Evolutionary conservation across 2,113 vertebrate genomes (phyloP).

Genomic region (Talpa occidentalis): DNA sequence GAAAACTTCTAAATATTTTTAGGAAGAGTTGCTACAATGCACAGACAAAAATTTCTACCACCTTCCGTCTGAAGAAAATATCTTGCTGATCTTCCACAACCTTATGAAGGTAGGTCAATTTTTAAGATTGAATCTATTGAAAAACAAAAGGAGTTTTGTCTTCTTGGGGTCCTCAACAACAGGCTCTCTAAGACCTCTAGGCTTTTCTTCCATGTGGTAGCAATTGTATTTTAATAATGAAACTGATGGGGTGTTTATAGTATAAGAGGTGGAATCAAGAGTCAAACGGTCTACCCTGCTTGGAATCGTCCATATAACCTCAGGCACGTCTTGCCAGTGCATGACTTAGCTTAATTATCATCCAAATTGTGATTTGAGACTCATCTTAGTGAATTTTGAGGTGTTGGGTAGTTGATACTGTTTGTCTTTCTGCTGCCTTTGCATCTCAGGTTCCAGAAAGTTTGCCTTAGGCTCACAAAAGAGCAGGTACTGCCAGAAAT

Average conservation of each 20-base stretch:
- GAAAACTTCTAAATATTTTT: neutral
- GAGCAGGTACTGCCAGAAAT: neutral
- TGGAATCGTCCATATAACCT: neutral
- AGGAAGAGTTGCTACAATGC: neutral
- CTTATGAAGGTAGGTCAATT: neutral
- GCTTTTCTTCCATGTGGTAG: slow-evolving; percentile 59
- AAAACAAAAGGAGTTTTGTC: neutral
- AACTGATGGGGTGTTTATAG: slow-evolving; percentile 55
- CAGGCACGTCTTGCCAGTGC: neutral
- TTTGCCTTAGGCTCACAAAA: neutral
- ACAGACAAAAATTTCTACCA: neutral
- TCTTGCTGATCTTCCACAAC: neutral
- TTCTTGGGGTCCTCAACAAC: neutral
- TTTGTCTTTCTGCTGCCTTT: neutral
- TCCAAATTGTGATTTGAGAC: neutral
- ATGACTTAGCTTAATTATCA: neutral
- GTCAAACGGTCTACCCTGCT: neutral
- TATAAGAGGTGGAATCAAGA: neutral
- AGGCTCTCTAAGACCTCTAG: neutral
- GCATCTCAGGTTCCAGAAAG: neutral
- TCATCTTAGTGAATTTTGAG: neutral
- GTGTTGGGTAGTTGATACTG: neutral
- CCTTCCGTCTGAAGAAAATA: neutral
- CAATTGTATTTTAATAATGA: slow-evolving; percentile 69
- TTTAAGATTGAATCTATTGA: neutral